Base-by-base conservation (phyloP, 23 tunicate genomes). In the Diplosoma virens region DNA sequence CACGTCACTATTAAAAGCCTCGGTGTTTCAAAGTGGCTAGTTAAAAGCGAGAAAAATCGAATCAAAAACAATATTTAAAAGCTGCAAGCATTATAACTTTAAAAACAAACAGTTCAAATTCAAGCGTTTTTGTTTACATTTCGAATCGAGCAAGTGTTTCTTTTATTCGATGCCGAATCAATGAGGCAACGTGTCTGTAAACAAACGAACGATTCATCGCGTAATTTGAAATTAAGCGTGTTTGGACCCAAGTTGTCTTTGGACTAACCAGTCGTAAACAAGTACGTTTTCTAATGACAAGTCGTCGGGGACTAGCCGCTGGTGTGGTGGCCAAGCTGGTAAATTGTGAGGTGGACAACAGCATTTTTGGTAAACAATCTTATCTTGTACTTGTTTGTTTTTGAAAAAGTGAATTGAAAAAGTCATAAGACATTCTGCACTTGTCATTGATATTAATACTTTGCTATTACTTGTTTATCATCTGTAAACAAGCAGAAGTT, bases 191-290 rank as follows among this genome's bases (percentile, higher is more conserved):
- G 69, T 61, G 69, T 61, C 35, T 29, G 35, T 61, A 27, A 26
- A 61, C 69, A 61, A 27, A 14, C 35, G 30, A 5, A 9, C 35
- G 17, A 61, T 27, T 9, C 6, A 22, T 35, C 35, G 2, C 35
- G 69, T 29, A 61, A 61, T 61, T 61, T 61, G 69, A 61, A 61
- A 61, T 61, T 61, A 26, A 61, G 69, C 21, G 69, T 61, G 69
- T 61, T 61, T 61, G 69, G 61, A 9, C 22, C 22, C 25, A 17
- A 6, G 23, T 26, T 9, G 69, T 6, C 24, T 27, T 27, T 4
- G 23, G 35, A 18, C 9, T 16, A 14, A 3, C 6, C 34, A 27
- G 9, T 3, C 18, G 30, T 27, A 61, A 28, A 61, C 35, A 27
- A 5, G 69, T 35, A 27, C 69, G 69, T 61, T 26, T 26, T 6